phyloP scores from a whole-genome alignment of 2,113 vertebrate species.

The Ptyas mucosa region DNA sequence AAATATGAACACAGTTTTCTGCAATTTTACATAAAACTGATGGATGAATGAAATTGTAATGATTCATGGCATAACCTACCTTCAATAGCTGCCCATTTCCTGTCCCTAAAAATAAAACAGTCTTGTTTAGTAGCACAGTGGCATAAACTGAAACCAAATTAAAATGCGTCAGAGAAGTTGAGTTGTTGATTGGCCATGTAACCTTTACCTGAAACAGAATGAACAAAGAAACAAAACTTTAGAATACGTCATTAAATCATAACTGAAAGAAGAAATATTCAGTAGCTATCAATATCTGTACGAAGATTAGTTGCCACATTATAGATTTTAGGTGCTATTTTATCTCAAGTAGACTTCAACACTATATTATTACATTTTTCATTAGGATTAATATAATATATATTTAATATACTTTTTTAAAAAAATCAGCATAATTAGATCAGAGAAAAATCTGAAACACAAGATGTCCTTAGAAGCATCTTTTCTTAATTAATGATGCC shows the following conservation, averaged over 20 bases:
- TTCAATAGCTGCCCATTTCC: conserved; percentile 84
- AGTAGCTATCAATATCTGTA: conserved; percentile 7
- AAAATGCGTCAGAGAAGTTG: conserved; percentile 70
- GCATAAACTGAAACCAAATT: conserved; percentile 82
- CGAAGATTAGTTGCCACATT: neutral
- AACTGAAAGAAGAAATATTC: conserved; percentile 27
- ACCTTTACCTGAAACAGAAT: conserved; percentile 54
- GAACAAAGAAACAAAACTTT: conserved; percentile 53
- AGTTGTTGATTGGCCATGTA: conserved; percentile 58
- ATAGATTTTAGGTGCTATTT: neutral
- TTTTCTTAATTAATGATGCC: neutral
- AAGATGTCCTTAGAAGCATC: neutral
- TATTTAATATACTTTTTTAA: neutral
- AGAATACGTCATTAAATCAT: conserved; percentile 30
- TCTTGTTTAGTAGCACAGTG: conserved; percentile 71
- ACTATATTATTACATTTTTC: neutral
- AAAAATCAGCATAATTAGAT: neutral
- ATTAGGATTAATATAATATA: neutral
- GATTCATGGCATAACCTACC: conserved; percentile 66
- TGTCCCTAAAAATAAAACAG: conserved; percentile 84
- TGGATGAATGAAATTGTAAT: conserved; percentile 6
- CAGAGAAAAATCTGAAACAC: neutral
- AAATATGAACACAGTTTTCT: neutral
- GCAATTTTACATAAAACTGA: neutral
- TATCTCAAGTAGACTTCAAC: conserved; percentile 12